A percentile compares a stretch with the other conserved stretches of the same genome.
Conservation (phyloP, 2,797 vertebrate genomes). For the Aeoliscus strigatus region DNA sequence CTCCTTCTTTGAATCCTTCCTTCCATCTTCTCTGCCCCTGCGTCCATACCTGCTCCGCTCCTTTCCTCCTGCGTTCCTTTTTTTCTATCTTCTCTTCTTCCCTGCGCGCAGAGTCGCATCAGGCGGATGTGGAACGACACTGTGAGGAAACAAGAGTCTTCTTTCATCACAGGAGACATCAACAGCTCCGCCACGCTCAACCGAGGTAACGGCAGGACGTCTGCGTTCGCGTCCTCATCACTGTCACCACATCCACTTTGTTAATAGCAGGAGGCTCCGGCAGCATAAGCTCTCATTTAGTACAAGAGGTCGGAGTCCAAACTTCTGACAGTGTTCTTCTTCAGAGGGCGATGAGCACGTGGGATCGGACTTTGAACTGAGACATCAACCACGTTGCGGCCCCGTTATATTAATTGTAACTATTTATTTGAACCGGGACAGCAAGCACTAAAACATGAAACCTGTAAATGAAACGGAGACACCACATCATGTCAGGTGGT, state of each 20-base stretch:
- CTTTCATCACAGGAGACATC: conserved; percentile 98
- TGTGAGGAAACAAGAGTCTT: conserved; percentile 97
- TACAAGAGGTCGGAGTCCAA: conserved; percentile 41
- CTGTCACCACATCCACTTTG: conserved; percentile 57
- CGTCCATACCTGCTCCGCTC: conserved; percentile 9
- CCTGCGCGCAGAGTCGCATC: conserved; percentile 85
- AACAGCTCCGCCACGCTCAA: conserved; percentile 97
- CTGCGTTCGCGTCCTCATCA: conserved; percentile 57
- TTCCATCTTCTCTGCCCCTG: conserved; percentile 9
- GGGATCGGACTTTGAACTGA: no score
- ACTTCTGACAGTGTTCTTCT: conserved; percentile 37
- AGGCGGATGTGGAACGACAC: conserved; percentile 99
- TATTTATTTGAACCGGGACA: no score
- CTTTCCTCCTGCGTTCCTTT: not conserved
- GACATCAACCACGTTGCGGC: conserved; percentile 24
- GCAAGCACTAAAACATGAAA: no score
- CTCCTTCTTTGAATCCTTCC: conserved; percentile 9
- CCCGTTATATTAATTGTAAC: no score
- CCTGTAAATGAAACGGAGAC: no score
- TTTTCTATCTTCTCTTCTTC: conserved; percentile 19
- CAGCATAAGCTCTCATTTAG: conserved; percentile 52
- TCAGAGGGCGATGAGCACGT: conserved; percentile 27
- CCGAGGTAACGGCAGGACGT: conserved; percentile 88
- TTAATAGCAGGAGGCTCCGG: conserved; percentile 46
- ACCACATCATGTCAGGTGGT: no score